Evolutionary conservation across 1,140 invertebrate species (phyloP), one percentile per base, ranked within the genome.

Genomic region (Copidosoma floridanum): DNA sequence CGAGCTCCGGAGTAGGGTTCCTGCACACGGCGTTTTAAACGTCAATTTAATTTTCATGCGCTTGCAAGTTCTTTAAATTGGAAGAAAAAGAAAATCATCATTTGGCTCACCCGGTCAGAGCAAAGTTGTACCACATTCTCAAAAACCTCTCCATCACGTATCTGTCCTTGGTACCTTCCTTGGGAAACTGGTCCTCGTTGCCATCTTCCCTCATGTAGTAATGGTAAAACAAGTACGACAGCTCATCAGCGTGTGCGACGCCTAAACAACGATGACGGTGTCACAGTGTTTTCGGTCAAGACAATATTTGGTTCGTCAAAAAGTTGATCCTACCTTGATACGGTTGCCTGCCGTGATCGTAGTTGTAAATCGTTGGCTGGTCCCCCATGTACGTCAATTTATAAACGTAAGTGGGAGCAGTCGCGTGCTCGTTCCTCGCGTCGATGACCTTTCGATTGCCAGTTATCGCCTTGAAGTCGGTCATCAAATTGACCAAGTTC

Each of bases 121-220:
- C 65, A 53, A 66, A 66, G 35, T 64, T 66, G 2, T 24, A 51
- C 62, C 57, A 66, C 50, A 66, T 57, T 23, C n/a, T 48, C 8
- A 56, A 40, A 16, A 66, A 23, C 40, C 48, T 40, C 27, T 66
- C 62, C 11, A 64, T n/a, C 0, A 59, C 11, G 20, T 37, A 5
- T 12, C 54, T 44, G 46, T 61, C 62, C 0, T 35, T 21, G 1
- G 57, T 48, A n/a, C 38, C 54, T 44, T 48, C 35, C 2, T 46
- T 23, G 1, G 65, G 50, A 6, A 44, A 52, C 11, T 23, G 2
- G 12, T 32, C 29, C 23, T 24, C n/a, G 10, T 43, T 10, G 10
- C 5, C n/a, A 27, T 60, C 40, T 24, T 29, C 43, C 20, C 26
- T 24, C 29, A 46, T 56, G 21, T 56, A 56, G 6, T 16, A 8